Evolutionary conservation across 2,113 vertebrate species (phyloP), one percentile per base, ranked within the genome.

Genomic region (Alligator sinensis): DNA sequence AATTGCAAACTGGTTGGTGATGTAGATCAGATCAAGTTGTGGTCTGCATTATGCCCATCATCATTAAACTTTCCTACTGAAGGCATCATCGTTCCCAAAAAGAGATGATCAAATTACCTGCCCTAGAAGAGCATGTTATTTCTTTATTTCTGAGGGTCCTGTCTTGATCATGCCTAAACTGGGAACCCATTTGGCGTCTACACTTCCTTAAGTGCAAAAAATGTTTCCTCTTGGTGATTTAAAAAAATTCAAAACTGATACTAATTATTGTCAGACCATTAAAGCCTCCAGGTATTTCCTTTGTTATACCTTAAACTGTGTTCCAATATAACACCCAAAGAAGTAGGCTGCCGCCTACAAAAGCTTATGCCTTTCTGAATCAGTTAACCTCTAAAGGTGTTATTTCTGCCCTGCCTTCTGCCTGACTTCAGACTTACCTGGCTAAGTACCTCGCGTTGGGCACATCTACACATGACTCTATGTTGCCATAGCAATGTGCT

Each of bases 321-420:
- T 95, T 92, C 94, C 87, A 87, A 83, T 86, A 47, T 47, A 47
- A 47, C 47, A 47, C 47, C 47, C 47, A 47, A 47, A 47, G 47
- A 47, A 47, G 47, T 47, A 47, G 47, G 47, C 47, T 47, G 47
- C 9, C 9, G 47, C 47, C 47, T 47, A 47, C 9, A 7, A 47
- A 89, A 89, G 94, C 95, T 88, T 84, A 47, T 47, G 47, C 47
- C 47, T 47, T 47, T 47, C 8, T 47, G 47, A 47, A 47, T 47
- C 47, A 47, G 91, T 86, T 95, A 94, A 91, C 86, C 93, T 93
- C 66, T 82, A 66, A 66, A 94, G 91, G 91, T 94, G 95, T 96
- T 91, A 96, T 96, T 97, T 96, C 93, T 47, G 47, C 47, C 47
- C 47, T 47, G 47, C 47, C 47, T 47, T 47, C 47, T 47, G 47